These are phyloP conservation scores for Calyptomena viridis DNA, from an alignment of 2,113 vertebrate genomes.

Conservation along the genomic window DNA sequence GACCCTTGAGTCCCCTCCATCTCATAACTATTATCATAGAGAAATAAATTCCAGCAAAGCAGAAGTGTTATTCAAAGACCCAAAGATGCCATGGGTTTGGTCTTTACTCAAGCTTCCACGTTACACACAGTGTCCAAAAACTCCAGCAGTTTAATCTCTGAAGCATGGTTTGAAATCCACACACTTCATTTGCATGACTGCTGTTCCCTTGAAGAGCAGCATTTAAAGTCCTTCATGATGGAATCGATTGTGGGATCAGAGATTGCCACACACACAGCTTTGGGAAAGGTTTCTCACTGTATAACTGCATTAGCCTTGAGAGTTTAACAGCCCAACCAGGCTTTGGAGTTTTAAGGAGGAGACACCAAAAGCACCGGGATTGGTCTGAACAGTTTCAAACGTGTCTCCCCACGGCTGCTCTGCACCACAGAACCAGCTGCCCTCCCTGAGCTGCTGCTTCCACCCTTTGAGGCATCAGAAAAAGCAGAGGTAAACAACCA, in stretches of 20 bases:
- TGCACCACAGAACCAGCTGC: not conserved
- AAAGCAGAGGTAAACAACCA: slow-evolving; percentile 65
- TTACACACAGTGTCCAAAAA: not conserved
- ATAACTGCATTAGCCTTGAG: not conserved
- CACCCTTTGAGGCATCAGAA: slow-evolving; percentile 17
- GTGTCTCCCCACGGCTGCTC: not conserved
- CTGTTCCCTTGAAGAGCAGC: not conserved
- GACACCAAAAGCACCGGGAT: not conserved
- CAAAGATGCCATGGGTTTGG: fast-evolving
- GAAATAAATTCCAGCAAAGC: not conserved
- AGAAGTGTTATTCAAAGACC: not conserved
- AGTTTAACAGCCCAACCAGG: slow-evolving; percentile 33
- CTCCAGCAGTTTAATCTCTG: not conserved
- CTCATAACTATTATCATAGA: not conserved
- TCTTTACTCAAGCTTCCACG: not conserved
- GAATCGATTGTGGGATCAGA: slow-evolving; percentile 46
- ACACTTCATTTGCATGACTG: not conserved
- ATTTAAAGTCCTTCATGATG: not conserved
- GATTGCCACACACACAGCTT: slow-evolving; percentile 11
- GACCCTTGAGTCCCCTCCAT: not conserved
- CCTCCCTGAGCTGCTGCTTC: not conserved
- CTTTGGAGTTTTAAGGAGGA: not conserved
- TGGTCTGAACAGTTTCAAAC: not conserved
- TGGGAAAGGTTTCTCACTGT: slow-evolving; percentile 15
- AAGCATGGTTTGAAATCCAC: not conserved